Percentiles rank a stretch among this genome's conserved stretches.
phyloP scores from a whole-genome alignment of 1,140 invertebrate genomes.

The Cherax destructor region DNA sequence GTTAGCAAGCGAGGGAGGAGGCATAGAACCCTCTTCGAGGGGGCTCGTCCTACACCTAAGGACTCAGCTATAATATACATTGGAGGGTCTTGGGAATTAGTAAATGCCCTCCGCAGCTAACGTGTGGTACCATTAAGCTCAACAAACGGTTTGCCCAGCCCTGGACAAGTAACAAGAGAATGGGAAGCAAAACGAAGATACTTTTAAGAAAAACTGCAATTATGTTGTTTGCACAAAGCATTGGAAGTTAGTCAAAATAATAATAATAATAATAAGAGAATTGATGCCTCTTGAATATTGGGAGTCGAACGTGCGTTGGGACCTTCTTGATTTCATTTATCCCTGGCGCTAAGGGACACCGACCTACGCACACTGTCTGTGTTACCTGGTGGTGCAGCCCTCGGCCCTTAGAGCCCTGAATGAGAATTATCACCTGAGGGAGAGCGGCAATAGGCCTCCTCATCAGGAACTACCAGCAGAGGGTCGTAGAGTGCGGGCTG shows the following conservation, averaged over 20 bases:
- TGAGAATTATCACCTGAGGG: not conserved
- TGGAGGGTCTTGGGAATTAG: constrained; percentile 53
- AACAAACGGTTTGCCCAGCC: constrained; percentile 68
- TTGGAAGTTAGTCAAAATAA: constrained; percentile 48
- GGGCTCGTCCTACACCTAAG: constrained; percentile 54
- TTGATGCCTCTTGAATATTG: constrained; percentile 34
- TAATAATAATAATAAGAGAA: constrained; percentile 21
- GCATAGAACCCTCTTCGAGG: constrained; percentile 16
- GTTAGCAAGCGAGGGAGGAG: constrained; percentile 52
- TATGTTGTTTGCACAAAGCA: constrained; percentile 35
- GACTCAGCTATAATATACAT: constrained; percentile 38
- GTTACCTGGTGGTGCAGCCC: not conserved
- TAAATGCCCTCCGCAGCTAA: constrained; percentile 56
- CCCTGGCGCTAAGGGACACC: constrained; percentile 13
- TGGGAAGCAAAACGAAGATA: constrained; percentile 53
- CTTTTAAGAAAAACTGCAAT: constrained; percentile 53
- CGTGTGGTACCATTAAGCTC: constrained; percentile 56
- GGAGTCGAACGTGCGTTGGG: constrained; percentile 11
- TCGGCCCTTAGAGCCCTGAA: not conserved
- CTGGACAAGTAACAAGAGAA: constrained; percentile 57
- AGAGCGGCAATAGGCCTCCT: not conserved
- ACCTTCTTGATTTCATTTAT: not conserved
- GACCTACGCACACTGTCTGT: constrained; percentile 35
- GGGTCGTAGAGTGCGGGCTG: not conserved
- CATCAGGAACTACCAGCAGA: not conserved